These are phyloP conservation scores for Caenorhabditis uteleia DNA, from an alignment of 2,888 invertebrate species.

Conservation along the genomic window DNA sequence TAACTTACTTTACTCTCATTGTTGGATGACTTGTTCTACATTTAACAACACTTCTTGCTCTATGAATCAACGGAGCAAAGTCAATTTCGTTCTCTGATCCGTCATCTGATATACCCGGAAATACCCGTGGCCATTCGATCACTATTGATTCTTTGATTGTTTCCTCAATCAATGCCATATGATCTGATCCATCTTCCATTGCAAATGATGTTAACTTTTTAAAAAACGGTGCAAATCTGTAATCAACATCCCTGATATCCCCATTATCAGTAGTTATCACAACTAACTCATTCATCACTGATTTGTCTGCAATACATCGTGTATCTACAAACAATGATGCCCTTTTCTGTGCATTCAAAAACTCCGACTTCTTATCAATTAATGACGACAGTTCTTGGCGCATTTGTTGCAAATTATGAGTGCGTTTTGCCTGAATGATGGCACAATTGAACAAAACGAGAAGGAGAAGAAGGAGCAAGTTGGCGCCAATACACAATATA, in stretches of 20 bases:
- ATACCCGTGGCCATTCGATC: conserved; percentile 53
- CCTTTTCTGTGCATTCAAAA: conserved; percentile 36
- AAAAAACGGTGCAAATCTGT: conserved; percentile 19
- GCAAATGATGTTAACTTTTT: conserved; percentile 8
- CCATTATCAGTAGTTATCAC: background rate
- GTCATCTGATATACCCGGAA: conserved; percentile 38
- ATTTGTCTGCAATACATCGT: conserved; percentile 23
- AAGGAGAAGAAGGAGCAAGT: background rate
- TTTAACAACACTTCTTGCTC: conserved; percentile 60
- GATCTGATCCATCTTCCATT: conserved; percentile 15
- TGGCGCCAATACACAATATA: background rate
- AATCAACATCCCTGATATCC: conserved; percentile 1
- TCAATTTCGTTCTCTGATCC: conserved; percentile 42
- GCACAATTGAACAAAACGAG: too few relatives aligned
- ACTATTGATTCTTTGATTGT: conserved; percentile 42
- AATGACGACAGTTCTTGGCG: conserved; percentile 33
- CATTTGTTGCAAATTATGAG: conserved; percentile 24
- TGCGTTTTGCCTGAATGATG: conserved; percentile 33
- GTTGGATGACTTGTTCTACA: conserved; percentile 60
- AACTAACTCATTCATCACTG: conserved; percentile 41
- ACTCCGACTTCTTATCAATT: conserved; percentile 40
- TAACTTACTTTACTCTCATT: conserved; percentile 58
- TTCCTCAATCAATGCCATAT: conserved; percentile 12
- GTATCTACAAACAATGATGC: conserved; percentile 45
- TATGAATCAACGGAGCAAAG: conserved; percentile 57